Evolutionary conservation across 1,140 invertebrate species (phyloP).

Genomic region (Penaeus indicus): DNA sequence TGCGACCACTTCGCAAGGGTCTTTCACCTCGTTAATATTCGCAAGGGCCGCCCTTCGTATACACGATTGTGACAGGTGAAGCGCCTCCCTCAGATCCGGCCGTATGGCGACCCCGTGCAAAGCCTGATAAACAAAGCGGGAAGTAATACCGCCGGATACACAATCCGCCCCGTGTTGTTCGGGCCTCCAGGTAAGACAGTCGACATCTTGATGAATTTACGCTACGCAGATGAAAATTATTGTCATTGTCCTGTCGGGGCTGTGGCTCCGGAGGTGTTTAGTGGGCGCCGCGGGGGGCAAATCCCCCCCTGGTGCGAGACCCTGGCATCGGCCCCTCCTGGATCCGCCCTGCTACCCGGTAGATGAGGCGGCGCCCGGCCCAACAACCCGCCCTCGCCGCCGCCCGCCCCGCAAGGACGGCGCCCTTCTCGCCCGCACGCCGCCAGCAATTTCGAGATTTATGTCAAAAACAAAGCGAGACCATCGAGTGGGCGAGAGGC

Average conservation of each 20-base stretch:
- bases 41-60: too few species aligned
- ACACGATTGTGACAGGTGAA: too few species aligned
- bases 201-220: constrained; percentile 63
- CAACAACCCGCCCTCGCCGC: background rate
- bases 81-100: too few species aligned
- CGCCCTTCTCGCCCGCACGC: constrained; percentile 38
- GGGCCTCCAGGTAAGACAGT: constrained; percentile 18
- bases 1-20: background rate
- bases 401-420: background rate
- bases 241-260: constrained; percentile 60
- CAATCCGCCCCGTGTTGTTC: constrained; percentile 19
- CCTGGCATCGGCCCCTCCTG: constrained; percentile 59
- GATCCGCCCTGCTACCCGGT: constrained; percentile 54
- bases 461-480: constrained; percentile 54
- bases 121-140: background rate
- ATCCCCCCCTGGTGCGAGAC: constrained; percentile 62
- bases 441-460: constrained; percentile 51
- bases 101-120: too few species aligned
- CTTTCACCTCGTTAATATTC: background rate
- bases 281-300: constrained; percentile 61
- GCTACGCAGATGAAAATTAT: constrained; percentile 62
- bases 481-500: background rate
- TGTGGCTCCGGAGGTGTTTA: constrained; percentile 59
- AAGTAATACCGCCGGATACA: too few species aligned
- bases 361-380: constrained; percentile 7